phyloP scores from a whole-genome alignment of 2,888 invertebrate genomes.

The Drosophila merina region DNA sequence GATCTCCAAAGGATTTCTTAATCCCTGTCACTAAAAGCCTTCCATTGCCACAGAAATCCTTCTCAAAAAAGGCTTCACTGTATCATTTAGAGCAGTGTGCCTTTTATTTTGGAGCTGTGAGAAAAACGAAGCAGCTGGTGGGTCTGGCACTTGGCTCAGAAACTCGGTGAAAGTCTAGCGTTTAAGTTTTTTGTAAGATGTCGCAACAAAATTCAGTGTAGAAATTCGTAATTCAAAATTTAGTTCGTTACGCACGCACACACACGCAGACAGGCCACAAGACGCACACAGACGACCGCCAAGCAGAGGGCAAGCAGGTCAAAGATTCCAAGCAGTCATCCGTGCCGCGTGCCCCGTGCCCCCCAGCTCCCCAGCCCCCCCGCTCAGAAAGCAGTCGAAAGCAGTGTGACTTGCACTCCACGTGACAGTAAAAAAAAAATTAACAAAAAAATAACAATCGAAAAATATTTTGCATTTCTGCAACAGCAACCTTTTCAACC shows the following conservation, averaged over 20 bases:
- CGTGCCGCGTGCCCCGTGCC: not conserved
- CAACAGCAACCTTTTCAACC: too few relatives aligned
- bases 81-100: not conserved
- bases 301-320: not conserved
- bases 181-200: constrained; percentile 69
- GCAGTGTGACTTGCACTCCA: not conserved
- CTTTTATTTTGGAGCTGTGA: not conserved
- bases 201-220: constrained; percentile 65
- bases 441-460: not conserved
- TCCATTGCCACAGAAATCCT: too few relatives aligned
- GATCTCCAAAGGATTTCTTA: too few relatives aligned
- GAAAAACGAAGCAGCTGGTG: not conserved
- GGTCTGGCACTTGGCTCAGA: constrained; percentile 20
- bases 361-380: not conserved
- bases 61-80: too few relatives aligned
- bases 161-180: constrained; percentile 58
- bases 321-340: not conserved
- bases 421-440: not conserved
- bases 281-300: too few relatives aligned
- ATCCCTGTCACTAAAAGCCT: too few relatives aligned
- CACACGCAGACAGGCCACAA: constrained; percentile 10
- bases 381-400: not conserved
- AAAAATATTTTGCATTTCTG: not conserved
- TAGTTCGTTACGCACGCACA: constrained; percentile 41
- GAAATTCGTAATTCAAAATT: constrained; percentile 57